Conservation (phyloP, 2,113 vertebrate species). For the Cyrtonyx montezumae region DNA sequence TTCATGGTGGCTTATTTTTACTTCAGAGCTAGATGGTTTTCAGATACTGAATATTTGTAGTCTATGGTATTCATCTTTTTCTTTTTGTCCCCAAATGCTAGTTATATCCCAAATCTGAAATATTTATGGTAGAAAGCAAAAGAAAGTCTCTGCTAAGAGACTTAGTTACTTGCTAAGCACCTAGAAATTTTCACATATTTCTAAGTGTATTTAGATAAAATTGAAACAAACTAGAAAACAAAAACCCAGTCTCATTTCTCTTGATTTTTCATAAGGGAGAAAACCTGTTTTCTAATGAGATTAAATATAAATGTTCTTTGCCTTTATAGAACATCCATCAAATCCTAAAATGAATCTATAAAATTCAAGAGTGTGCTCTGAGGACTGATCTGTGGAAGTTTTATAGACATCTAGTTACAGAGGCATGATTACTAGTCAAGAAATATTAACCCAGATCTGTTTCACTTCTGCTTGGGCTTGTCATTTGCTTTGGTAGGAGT, state of each 20-base stretch:
- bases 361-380: not conserved
- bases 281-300: not conserved
- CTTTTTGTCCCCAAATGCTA: not conserved
- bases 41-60: not conserved
- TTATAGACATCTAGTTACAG: not conserved
- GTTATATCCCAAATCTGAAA: not conserved
- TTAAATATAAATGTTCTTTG: not conserved
- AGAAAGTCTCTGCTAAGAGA: not conserved
- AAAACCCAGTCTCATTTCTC: not conserved
- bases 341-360: not conserved
- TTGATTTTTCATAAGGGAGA: not conserved
- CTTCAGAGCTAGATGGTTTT: not conserved
- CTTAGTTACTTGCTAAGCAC: not conserved
- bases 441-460: not conserved
- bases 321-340: not conserved
- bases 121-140: not conserved
- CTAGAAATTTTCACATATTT: not conserved
- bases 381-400: not conserved
- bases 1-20: not conserved
- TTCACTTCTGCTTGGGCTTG: not conserved
- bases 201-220: not conserved
- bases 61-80: not conserved
- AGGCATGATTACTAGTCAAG: not conserved
- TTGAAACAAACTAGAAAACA: not conserved
- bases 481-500: not conserved